phyloP scores from a whole-genome alignment of 1,140 invertebrate species.

The Drosophila bipectinata region DNA sequence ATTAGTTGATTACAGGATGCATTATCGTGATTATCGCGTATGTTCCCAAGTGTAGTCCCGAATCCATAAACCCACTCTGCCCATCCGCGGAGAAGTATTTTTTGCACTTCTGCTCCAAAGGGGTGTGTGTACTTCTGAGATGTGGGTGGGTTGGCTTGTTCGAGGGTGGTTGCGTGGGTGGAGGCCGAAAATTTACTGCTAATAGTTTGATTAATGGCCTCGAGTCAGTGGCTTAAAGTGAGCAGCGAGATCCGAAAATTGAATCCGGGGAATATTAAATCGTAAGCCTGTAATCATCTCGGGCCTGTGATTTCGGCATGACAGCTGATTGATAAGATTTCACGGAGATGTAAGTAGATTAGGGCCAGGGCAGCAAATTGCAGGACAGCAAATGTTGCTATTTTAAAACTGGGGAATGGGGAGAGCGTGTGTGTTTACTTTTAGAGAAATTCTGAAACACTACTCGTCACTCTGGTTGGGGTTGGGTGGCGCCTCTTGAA shows the following conservation, averaged over 20 bases:
- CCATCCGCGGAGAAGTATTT: slow-evolving; percentile 15
- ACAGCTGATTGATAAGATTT: slow-evolving; percentile 70
- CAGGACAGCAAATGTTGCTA: slow-evolving; percentile 74
- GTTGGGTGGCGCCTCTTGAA: slow-evolving; percentile 33
- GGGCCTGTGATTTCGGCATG: slow-evolving; percentile 30
- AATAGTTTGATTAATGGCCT: slow-evolving; percentile 84
- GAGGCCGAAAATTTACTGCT: slow-evolving; percentile 64
- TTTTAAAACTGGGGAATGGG: slow-evolving; percentile 10
- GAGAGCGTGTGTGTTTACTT: too few species aligned
- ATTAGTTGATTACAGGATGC: slow-evolving; percentile 84
- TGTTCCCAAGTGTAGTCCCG: slow-evolving; percentile 41
- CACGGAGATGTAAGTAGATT: slow-evolving; percentile 60
- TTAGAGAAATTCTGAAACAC: slow-evolving; percentile 39
- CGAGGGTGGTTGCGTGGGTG: slow-evolving; percentile 23
- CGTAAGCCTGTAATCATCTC: slow-evolving; percentile 56
- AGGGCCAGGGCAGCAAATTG: slow-evolving; percentile 47
- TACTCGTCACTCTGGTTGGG: neutral
- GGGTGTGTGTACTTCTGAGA: slow-evolving; percentile 29
- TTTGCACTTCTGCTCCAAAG: slow-evolving; percentile 35
- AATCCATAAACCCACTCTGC: slow-evolving; percentile 64
- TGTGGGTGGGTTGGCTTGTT: neutral
- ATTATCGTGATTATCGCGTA: slow-evolving; percentile 84
- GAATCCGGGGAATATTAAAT: slow-evolving; percentile 40
- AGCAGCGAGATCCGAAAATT: slow-evolving; percentile 43
- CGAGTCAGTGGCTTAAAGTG: slow-evolving; percentile 53